A percentile compares a stretch with the other conserved stretches of the same genome.
These are phyloP conservation scores for Aphelocoma californica DNA, from an alignment of 2,797 vertebrate species.

Conservation along the genomic window DNA sequence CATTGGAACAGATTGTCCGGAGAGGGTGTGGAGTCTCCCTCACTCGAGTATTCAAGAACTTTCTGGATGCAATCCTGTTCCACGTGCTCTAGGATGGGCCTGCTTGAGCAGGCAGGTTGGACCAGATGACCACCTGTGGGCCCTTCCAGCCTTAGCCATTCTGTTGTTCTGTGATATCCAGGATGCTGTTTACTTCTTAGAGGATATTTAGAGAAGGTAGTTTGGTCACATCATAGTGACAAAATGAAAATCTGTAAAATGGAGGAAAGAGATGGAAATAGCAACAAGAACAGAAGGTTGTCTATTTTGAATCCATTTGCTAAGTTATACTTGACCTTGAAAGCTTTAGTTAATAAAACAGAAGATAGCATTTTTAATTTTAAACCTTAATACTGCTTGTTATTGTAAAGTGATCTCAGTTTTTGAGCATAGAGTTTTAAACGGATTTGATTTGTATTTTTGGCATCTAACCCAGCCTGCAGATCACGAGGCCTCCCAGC, in stretches of 20 bases:
- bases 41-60: background rate
- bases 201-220: background rate
- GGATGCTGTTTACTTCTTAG: background rate
- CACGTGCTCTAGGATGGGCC: background rate
- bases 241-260: background rate
- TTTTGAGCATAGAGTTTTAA: constrained; percentile 55
- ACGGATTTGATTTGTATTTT: constrained; percentile 74
- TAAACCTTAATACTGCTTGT: constrained; percentile 52
- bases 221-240: background rate
- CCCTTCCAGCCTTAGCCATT: background rate
- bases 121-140: background rate
- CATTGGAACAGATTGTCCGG: background rate
- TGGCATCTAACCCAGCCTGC: constrained; percentile 76
- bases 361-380: constrained; percentile 46
- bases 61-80: background rate
- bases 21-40: background rate
- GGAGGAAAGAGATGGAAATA: background rate
- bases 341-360: constrained; percentile 55
- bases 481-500: constrained; percentile 66
- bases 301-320: constrained; percentile 17
- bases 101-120: background rate
- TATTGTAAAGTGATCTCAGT: constrained; percentile 63
- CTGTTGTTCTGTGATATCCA: background rate
- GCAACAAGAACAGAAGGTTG: background rate
- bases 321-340: constrained; percentile 43